phyloP scores from a whole-genome alignment of 2,888 invertebrate genomes.

The Xanthia icteritia region DNA sequence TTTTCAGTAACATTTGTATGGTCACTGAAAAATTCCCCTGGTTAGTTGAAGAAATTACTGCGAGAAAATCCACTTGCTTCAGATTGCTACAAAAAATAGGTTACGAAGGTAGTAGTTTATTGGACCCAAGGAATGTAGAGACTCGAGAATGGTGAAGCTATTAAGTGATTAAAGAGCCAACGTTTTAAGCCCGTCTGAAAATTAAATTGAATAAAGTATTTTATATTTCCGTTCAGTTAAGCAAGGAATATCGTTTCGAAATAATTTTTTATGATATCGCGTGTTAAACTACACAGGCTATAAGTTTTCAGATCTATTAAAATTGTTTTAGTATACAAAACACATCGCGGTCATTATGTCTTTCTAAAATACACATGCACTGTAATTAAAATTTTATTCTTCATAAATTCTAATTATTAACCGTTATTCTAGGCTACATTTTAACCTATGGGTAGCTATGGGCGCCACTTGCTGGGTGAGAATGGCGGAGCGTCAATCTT shows the following conservation, averaged over 20 bases:
- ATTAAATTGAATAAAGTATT: conserved; percentile 31
- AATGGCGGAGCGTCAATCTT: background rate
- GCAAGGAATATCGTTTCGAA: conserved; percentile 28
- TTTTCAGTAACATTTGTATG: background rate
- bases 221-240: conserved; percentile 36
- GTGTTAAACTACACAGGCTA: conserved; percentile 4
- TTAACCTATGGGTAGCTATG: background rate
- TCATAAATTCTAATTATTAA: no score
- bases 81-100: conserved; percentile 14
- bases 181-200: conserved; percentile 23
- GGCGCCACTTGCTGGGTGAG: background rate
- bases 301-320: conserved; percentile 18
- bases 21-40: background rate
- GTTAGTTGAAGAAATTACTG: background rate
- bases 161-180: conserved; percentile 49
- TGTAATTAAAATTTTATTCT: background rate
- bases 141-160: conserved; percentile 19
- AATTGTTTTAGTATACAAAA: conserved; percentile 5
- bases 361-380: background rate
- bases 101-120: conserved; percentile 7
- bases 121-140: conserved; percentile 22
- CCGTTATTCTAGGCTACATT: background rate
- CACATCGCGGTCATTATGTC: background rate
- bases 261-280: conserved; percentile 23
- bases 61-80: conserved; percentile 3